phyloP scores from a whole-genome alignment of 2,888 invertebrate genomes.

The Esperia sulphurella region DNA sequence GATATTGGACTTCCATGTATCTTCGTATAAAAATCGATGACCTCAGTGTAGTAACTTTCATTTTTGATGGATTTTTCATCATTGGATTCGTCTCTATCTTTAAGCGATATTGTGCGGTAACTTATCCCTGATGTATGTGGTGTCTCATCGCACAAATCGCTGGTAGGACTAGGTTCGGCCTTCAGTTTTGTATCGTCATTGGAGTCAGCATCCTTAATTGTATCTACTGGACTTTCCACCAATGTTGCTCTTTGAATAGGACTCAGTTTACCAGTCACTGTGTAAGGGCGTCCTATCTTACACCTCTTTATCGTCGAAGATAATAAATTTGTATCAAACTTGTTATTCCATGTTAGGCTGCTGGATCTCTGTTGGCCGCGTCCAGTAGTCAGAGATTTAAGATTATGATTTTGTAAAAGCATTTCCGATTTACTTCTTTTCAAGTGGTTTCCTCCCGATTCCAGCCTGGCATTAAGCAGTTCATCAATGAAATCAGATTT shows the following conservation, averaged over 20 bases:
- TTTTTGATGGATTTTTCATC: conserved; percentile 58
- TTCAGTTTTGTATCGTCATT: conserved; percentile 56
- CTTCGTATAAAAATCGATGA: conserved; percentile 76
- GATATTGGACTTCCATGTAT: conserved; percentile 80
- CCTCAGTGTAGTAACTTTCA: conserved; percentile 68
- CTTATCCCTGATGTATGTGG: conserved; percentile 69
- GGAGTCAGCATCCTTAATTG: conserved; percentile 54
- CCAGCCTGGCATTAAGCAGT: conserved; percentile 70
- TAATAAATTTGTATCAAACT: conserved; percentile 80
- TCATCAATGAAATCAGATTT: conserved; percentile 79
- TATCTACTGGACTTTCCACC: conserved; percentile 50
- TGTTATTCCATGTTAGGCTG: conserved; percentile 84
- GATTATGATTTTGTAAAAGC: conserved; percentile 68
- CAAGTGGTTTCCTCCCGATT: conserved; percentile 75
- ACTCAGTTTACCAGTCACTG: conserved; percentile 63
- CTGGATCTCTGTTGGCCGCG: conserved; percentile 83
- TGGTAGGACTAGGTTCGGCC: conserved; percentile 41
- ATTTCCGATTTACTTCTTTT: conserved; percentile 84
- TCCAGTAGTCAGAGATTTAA: conserved; percentile 72
- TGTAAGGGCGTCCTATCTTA: conserved; percentile 78
- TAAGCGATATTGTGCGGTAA: conserved; percentile 58
- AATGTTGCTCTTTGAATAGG: conserved; percentile 55
- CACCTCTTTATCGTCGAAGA: conserved; percentile 84
- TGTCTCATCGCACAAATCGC: conserved; percentile 52
- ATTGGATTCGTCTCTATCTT: conserved; percentile 55